These are phyloP conservation scores for Salvelinus alpinus DNA, from an alignment of 2,113 vertebrate genomes.

Conservation along the genomic window DNA sequence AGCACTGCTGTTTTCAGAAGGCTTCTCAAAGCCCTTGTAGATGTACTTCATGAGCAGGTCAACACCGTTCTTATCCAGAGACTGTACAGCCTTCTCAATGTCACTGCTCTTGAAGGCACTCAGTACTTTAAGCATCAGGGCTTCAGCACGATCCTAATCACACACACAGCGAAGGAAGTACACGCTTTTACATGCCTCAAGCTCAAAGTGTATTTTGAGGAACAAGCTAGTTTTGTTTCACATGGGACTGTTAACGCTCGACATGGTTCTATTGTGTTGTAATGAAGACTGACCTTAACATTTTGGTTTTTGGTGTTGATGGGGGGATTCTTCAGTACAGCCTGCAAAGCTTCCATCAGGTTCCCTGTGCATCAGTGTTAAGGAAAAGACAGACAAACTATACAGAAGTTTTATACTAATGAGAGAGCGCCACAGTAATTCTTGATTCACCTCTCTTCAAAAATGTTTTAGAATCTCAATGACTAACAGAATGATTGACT, in stretches of 20 bases:
- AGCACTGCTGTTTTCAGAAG: slow-evolving; percentile 96
- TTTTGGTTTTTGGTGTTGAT: slow-evolving; percentile 98
- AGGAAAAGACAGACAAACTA: slow-evolving; percentile 52
- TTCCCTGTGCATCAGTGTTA: slow-evolving; percentile 89
- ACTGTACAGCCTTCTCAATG: slow-evolving; percentile 95
- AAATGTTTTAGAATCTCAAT: no score
- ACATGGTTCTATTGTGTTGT: no score
- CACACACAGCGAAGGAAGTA: no score
- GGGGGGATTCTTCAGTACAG: slow-evolving; percentile 95
- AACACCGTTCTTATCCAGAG: slow-evolving; percentile 90
- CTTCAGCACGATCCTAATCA: slow-evolving; percentile 90
- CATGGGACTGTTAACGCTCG: no score
- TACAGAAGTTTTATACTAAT: no score
- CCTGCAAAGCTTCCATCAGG: slow-evolving; percentile 91
- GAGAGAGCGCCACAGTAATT: no score
- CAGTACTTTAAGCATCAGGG: slow-evolving; percentile 93
- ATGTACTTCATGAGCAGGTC: slow-evolving; percentile 99
- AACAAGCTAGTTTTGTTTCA: no score
- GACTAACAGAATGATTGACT: no score
- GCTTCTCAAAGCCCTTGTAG: slow-evolving; percentile 97
- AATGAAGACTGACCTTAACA: slow-evolving; percentile 81
- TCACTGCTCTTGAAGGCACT: slow-evolving; percentile 95
- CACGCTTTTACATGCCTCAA: no score
- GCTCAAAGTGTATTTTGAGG: no score
- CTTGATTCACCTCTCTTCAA: no score